A percentile compares a stretch with the other conserved stretches of the same genome.
Evolutionary conservation across 2,797 vertebrate species (phyloP).

Genomic region (Meriones psammophilus): DNA sequence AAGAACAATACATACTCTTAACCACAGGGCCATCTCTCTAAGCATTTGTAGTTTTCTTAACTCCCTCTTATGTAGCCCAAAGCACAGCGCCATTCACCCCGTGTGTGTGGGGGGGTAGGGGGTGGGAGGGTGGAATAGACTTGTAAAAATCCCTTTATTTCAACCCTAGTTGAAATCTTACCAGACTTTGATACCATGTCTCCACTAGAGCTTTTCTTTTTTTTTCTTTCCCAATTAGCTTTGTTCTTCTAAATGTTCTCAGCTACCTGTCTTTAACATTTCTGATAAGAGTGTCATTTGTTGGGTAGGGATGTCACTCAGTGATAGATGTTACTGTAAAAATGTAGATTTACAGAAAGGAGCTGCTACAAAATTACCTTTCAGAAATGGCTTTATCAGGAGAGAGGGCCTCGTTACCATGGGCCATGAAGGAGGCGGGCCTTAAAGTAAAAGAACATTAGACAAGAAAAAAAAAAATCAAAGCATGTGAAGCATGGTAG

Average conservation of each 20-base stretch:
- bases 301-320: background rate
- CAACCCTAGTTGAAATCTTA: background rate
- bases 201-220: too few species aligned
- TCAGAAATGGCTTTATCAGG: background rate
- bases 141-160: constrained; percentile 8
- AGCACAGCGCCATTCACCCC: background rate
- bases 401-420: background rate
- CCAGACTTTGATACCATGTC: too few species aligned
- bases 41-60: constrained; percentile 38
- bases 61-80: constrained; percentile 4
- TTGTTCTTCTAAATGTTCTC: background rate
- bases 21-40: background rate
- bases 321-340: background rate
- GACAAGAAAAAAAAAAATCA: background rate
- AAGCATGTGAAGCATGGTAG: background rate
- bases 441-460: background rate
- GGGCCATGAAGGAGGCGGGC: background rate
- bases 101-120: background rate
- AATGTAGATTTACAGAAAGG: background rate
- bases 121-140: background rate
- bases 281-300: constrained; percentile 28
- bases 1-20: background rate
- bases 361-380: background rate
- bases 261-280: constrained; percentile 9
- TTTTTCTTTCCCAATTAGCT: background rate